Evolutionary conservation across 1,140 invertebrate genomes (phyloP).

Genomic region (Brachionus koreanus): DNA sequence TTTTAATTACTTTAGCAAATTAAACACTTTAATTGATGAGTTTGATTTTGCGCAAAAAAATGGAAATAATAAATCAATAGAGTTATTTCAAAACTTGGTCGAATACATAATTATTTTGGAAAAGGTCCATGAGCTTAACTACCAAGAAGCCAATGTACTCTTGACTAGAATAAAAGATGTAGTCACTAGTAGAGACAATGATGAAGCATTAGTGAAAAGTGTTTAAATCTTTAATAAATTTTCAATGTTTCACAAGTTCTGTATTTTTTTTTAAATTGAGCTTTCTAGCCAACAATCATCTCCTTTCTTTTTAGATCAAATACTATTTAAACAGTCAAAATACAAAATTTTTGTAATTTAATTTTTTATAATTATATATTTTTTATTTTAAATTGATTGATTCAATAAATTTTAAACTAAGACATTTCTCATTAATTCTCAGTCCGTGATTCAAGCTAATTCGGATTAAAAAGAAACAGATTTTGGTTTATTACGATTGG

Average conservation of each 20-base stretch:
- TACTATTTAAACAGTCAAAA: neutral
- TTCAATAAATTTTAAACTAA: neutral
- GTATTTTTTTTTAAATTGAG: neutral
- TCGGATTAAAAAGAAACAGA: neutral
- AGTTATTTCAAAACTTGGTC: neutral
- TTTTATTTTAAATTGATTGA: neutral
- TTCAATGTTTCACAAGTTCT: neutral
- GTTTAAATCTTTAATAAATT: neutral
- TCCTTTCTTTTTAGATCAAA: neutral
- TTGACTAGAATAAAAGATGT: neutral
- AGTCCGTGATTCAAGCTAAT: neutral
- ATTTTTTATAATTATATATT: neutral
- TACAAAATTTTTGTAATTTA: neutral
- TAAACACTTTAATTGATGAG: conserved; percentile 24
- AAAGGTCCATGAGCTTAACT: neutral
- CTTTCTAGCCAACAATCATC: neutral
- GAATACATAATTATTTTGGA: conserved; percentile 11
- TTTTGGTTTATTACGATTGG: neutral
- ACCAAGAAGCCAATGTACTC: neutral
- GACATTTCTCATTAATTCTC: neutral
- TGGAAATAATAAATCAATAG: conserved; percentile 6
- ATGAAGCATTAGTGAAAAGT: neutral
- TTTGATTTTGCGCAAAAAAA: neutral
- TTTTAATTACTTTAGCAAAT: neutral
- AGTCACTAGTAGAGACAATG: neutral